Base-by-base conservation (phyloP, 2,888 invertebrate species). In the Nezara viridula region DNA sequence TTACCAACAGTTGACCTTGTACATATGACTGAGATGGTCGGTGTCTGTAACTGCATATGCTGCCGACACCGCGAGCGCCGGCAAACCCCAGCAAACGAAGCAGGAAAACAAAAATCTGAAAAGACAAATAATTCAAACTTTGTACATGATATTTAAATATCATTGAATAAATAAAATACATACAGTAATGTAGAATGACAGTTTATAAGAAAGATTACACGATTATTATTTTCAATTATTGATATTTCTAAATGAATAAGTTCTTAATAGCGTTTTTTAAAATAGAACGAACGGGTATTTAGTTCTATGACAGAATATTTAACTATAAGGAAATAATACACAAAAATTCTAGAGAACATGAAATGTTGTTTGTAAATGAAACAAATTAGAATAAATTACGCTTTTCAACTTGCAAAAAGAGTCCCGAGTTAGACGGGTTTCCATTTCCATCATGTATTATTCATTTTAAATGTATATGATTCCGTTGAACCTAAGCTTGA, bases 1-100 rank as follows among this genome's bases (percentile, higher is more conserved):
- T 88, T 81, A 88, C 90, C 90, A 90, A 73, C 90, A 90, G 88
- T 90, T 90, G 37, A 89, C 89, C 27, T 90, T 90, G 66, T 88
- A 90, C 90, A 90, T 90, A 10, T 88, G 85, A 14, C 37, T 40
- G 24, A 88, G 88, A 52, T 88, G 88, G 5, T 50, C 44, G 19
- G 77, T 85, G 47, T 88, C 88, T 7, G 88, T 85, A 16, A 55
- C 88, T 14, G 81, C 88, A 40, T 89, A 90, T 24, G 90, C 89
- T 14, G 88, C 86, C 3, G 89, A 77, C 12, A 90, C 90, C 40
- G 89, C 85, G 2, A 90, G 32, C 1, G 90, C 90, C 27, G 90
- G 90, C 32, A 89, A 86, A 19, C 90, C 90, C 90, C 90, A 90
- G 77, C 88, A 88, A 4, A 88, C 21, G 16, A 88, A n/a, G 85